phyloP scores from a whole-genome alignment of 2,113 vertebrate genomes.

The Ceyx melanurus region DNA sequence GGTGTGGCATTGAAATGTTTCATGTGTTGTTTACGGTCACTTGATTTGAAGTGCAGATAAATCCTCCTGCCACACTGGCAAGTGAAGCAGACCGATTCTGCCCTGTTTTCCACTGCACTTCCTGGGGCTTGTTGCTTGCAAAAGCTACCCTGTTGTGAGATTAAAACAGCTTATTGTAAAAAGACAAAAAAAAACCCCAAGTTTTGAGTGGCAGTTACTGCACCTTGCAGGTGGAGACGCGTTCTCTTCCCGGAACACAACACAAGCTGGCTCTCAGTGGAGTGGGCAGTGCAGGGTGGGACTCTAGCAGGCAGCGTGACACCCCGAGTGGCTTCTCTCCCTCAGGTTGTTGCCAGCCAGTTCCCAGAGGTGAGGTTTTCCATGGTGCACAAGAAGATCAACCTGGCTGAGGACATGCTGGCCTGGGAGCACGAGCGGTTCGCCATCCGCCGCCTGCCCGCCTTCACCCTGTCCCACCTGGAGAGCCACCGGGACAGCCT shows the following conservation, averaged over 20 bases:
- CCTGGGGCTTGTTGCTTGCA: neutral
- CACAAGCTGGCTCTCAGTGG: neutral
- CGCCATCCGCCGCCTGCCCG: constrained; percentile 92
- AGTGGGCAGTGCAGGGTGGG: neutral
- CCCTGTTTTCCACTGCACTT: neutral
- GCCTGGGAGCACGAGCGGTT: constrained; percentile 99
- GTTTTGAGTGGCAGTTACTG: neutral
- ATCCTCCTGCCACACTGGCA: neutral
- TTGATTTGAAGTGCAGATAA: neutral
- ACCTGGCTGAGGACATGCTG: constrained; percentile 94
- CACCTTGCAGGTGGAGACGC: neutral
- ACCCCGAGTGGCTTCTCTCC: neutral
- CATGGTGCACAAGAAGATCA: constrained; percentile 99
- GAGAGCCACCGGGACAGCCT: constrained; percentile 89
- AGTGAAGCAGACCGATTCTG: neutral
- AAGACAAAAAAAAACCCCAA: neutral
- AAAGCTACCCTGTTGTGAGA: neutral
- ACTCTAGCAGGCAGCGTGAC: neutral
- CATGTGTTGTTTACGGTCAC: neutral
- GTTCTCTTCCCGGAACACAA: neutral
- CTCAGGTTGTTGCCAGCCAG: constrained; percentile 85
- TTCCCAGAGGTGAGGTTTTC: constrained; percentile 92
- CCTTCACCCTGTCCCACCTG: constrained; percentile 94
- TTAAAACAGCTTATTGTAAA: too few relatives aligned
- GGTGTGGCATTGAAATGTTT: neutral